A percentile compares a stretch with the other conserved stretches of the same genome.
phyloP scores from a whole-genome alignment of 2,797 vertebrate species.

The Podarcis siculus region DNA sequence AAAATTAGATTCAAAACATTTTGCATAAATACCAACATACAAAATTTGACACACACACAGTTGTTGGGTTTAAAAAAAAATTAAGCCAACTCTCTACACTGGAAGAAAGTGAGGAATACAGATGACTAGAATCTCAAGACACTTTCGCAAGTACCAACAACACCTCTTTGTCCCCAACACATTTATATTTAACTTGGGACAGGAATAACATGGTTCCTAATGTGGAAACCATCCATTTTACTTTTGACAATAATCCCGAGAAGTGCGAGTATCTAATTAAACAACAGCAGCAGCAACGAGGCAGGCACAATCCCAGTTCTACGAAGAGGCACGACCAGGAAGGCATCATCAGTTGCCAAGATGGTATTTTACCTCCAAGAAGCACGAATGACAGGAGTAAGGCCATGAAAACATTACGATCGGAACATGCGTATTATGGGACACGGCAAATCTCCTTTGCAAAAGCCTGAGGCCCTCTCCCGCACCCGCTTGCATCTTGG shows the following conservation, averaged over 20 bases:
- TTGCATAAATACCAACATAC: background rate
- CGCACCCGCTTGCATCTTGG: background rate
- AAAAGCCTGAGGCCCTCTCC: background rate
- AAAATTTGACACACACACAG: background rate
- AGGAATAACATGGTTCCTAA: background rate
- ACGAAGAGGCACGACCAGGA: background rate
- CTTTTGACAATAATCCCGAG: background rate
- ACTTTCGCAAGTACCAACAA: constrained; percentile 20
- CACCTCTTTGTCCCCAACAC: background rate
- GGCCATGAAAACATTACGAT: background rate
- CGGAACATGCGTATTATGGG: background rate
- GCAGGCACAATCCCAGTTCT: no score
- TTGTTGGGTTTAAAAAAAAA: background rate
- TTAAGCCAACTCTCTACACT: background rate
- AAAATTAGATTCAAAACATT: background rate
- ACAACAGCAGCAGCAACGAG: background rate
- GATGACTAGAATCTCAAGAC: background rate
- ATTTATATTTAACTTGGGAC: constrained; percentile 22
- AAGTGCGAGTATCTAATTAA: background rate
- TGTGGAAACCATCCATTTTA: background rate
- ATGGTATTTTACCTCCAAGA: background rate
- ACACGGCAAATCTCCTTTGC: background rate
- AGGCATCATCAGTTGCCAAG: background rate
- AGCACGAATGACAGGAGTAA: background rate
- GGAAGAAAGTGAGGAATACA: background rate